Evolutionary conservation across 1,140 invertebrate species (phyloP).

Genomic region (Cylas formicarius): DNA sequence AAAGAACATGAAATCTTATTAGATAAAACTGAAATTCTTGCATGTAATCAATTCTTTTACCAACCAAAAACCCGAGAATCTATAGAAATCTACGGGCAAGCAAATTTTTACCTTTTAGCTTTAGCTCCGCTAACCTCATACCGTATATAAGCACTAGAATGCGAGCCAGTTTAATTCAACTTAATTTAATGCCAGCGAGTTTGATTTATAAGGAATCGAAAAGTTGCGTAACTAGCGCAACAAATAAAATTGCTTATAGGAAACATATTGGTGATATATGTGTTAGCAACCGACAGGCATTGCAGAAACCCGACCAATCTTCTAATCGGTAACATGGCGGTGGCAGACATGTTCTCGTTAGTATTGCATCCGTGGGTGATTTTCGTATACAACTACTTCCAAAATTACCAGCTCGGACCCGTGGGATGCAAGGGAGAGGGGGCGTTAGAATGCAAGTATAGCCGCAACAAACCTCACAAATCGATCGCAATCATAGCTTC

Average conservation of each 20-base stretch:
- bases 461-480: constrained; percentile 3
- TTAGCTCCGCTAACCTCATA: too few relatives aligned
- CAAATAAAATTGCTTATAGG: constrained; percentile 40
- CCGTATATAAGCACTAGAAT: too few relatives aligned
- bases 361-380: constrained; percentile 66
- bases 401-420: constrained; percentile 64
- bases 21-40: too few relatives aligned
- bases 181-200: too few relatives aligned
- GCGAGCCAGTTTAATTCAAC: too few relatives aligned
- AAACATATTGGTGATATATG: constrained; percentile 62
- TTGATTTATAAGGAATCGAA: too few relatives aligned
- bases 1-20: too few relatives aligned
- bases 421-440: constrained; percentile 64
- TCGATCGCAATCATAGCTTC: constrained; percentile 1
- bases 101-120: too few relatives aligned
- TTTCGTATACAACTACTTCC: constrained; percentile 57
- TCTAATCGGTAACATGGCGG: constrained; percentile 71
- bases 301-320: constrained; percentile 71
- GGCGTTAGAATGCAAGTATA: constrained; percentile 54
- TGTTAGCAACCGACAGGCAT: constrained; percentile 58
- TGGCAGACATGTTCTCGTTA: constrained; percentile 67
- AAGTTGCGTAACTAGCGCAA: too few relatives aligned
- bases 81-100: too few relatives aligned
- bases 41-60: too few relatives aligned
- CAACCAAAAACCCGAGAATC: too few relatives aligned